Percentiles rank a stretch among this genome's conserved stretches.
Conservation (phyloP, 1,140 invertebrate genomes). For the Pygmarrhopalites habei region DNA sequence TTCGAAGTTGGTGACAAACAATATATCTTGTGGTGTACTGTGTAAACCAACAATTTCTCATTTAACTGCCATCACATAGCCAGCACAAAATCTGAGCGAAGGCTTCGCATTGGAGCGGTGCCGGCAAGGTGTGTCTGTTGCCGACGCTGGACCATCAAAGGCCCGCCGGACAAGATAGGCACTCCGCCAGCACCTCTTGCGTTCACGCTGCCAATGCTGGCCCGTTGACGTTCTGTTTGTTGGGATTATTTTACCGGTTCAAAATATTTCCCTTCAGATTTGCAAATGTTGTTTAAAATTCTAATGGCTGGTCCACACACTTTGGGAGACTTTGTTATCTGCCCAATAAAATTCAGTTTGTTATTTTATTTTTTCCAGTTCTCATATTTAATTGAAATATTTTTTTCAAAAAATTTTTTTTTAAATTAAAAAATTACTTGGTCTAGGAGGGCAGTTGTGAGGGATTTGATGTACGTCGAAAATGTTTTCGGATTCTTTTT, state of each 20-base stretch:
- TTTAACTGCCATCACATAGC: too few relatives aligned
- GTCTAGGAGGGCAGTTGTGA: background rate
- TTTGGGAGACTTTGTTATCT: conserved; percentile 4
- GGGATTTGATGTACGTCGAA: background rate
- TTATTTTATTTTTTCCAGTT: background rate
- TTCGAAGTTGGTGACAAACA: too few relatives aligned
- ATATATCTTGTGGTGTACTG: too few relatives aligned
- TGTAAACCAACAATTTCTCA: too few relatives aligned
- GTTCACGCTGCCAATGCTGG: too few relatives aligned
- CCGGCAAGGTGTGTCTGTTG: background rate
- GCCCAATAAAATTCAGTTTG: background rate
- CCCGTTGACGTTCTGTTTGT: too few relatives aligned
- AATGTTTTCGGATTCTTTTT: background rate
- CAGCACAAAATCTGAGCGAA: too few relatives aligned
- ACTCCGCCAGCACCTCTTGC: background rate
- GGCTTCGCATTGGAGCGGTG: too few relatives aligned
- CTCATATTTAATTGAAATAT: background rate
- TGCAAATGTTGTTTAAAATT: conserved; percentile 9
- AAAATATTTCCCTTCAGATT: conserved; percentile 6
- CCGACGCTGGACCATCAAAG: too few relatives aligned
- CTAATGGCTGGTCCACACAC: conserved; percentile 9
- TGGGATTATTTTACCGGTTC: conserved; percentile 3
- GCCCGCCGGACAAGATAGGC: too few relatives aligned
- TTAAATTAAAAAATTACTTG: background rate
- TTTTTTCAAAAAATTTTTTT: background rate